Conservation (phyloP, 1,140 invertebrate genomes). For the Drosophila kohkoa region DNA sequence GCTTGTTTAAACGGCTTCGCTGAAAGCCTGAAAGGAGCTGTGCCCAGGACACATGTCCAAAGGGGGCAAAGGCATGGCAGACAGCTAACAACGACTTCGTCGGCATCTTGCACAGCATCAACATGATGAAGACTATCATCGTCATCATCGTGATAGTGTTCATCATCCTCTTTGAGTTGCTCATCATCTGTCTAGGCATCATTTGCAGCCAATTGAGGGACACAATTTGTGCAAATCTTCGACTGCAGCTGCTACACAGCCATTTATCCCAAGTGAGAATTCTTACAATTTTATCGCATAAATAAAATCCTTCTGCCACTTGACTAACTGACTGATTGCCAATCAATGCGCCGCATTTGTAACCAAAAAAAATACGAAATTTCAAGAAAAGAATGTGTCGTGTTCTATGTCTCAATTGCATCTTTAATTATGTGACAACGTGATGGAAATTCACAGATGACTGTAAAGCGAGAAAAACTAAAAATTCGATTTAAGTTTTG, state of each 20-base stretch:
- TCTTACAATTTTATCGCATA: slow-evolving; percentile 7
- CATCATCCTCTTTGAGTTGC: slow-evolving; percentile 6
- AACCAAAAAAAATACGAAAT: neutral
- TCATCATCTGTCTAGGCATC: slow-evolving; percentile 39
- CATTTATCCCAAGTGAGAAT: slow-evolving; percentile 39
- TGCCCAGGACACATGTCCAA: slow-evolving; percentile 11
- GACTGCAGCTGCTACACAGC: slow-evolving; percentile 8
- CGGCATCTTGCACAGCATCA: slow-evolving; percentile 8
- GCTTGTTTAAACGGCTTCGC: slow-evolving; percentile 8
- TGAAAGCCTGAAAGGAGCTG: slow-evolving; percentile 33
- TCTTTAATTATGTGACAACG: too few species aligned
- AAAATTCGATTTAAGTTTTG: too few species aligned
- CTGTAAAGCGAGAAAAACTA: too few species aligned
- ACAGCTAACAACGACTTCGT: slow-evolving; percentile 19
- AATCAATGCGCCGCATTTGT: slow-evolving; percentile 3
- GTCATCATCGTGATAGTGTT: slow-evolving; percentile 3
- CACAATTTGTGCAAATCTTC: slow-evolving; percentile 36
- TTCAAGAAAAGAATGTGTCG: neutral
- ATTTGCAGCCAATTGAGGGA: slow-evolving; percentile 69
- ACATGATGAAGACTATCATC: neutral
- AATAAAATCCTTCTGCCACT: neutral
- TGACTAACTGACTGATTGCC: slow-evolving; percentile 9
- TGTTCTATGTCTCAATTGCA: too few species aligned
- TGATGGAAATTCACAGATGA: too few species aligned
- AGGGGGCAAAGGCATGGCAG: neutral